Evolutionary conservation across 2,113 vertebrate species (phyloP), one percentile per base, ranked within the genome.

Genomic region (Hydrolagus affinis): DNA sequence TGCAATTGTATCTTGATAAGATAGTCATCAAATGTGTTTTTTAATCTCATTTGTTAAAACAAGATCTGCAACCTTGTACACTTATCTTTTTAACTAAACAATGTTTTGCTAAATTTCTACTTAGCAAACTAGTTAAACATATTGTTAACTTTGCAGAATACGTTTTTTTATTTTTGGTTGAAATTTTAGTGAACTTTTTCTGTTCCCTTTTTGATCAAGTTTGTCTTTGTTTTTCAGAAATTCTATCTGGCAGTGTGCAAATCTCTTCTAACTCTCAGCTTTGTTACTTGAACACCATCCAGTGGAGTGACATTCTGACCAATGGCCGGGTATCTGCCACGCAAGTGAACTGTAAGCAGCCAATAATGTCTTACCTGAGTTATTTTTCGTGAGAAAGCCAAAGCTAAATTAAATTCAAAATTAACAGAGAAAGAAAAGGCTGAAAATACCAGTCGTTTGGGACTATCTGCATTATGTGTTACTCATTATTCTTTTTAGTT

Each of bases 251-350:
- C 59, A 95, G 95, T 1, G 94, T 99, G 14, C 93, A 92, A 60
- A 92, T 98, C 88, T 87, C 85, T 85, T 92, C 68, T 75, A 95
- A 96, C 87, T 94, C 89, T 0, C 74, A 89, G 64, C 89, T 98
- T 15, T 98, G 98, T 91, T 94, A 95, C 62, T 87, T 95, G 89
- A 94, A 96, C 28, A 96, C 94, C 11, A 93, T 99, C 87, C 92
- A 95, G 72, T 99, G 98, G 98, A 87, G 88, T 0, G 98, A 99
- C 87, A 96, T 99, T 9, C 87, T 98, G 25, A 90, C 94, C 64
- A 15, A 0, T n/a, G n/a, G n/a, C n/a, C n/a, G n/a, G n/a, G n/a
- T n/a, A n/a, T n/a, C n/a, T n/a, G n/a, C n/a, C n/a, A n/a, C n/a
- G n/a, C n/a, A n/a, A n/a, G n/a, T n/a, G n/a, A 83, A 66, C 66